Evolutionary conservation across 2,797 vertebrate species (phyloP).

Genomic region (Anabas testudineus): DNA sequence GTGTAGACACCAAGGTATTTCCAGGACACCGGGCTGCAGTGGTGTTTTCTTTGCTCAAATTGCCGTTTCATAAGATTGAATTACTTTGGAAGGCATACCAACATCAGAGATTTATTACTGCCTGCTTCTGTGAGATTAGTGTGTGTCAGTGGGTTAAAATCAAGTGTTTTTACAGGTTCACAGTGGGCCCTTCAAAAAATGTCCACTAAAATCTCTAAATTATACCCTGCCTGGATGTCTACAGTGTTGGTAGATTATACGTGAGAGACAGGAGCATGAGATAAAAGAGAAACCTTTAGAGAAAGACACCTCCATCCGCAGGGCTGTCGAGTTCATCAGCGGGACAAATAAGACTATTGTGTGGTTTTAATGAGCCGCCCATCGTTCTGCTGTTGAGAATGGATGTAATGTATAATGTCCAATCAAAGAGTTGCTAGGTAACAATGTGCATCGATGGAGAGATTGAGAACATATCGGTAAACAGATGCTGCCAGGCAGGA

Average conservation of each 20-base stretch:
- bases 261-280: neutral
- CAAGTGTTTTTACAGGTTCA: neutral
- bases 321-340: no score
- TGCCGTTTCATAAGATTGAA: neutral
- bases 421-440: no score
- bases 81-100: neutral
- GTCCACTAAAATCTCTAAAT: neutral
- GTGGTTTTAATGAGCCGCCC: constrained; percentile 35
- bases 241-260: neutral
- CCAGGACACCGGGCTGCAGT: neutral
- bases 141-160: neutral
- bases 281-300: neutral
- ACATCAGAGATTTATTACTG: neutral
- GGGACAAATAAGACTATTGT: constrained; percentile 28
- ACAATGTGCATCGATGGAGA: no score
- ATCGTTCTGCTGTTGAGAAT: constrained; percentile 5
- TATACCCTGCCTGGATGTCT: neutral
- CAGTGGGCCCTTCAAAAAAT: neutral
- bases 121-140: constrained; percentile 3
- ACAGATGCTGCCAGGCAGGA: no score
- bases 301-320: constrained; percentile 1
- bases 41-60: neutral
- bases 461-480: no score
- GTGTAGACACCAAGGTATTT: neutral
- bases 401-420: neutral